phyloP scores from a whole-genome alignment of 2,888 invertebrate genomes.

The Azorinus chamasolen region DNA sequence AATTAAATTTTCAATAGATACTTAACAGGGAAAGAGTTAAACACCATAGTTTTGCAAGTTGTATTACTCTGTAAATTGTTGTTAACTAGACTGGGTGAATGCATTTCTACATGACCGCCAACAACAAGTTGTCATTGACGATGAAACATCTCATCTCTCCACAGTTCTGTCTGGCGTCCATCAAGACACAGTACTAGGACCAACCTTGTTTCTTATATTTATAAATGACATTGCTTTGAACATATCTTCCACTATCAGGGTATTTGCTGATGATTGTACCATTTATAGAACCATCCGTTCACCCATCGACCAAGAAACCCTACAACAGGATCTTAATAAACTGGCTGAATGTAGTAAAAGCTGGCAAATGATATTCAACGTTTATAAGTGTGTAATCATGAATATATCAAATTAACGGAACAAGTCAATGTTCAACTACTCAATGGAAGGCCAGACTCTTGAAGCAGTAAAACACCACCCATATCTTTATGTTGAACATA shows the following conservation, averaged over 20 bases:
- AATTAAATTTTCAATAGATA: too few species aligned
- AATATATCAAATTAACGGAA: slow-evolving; percentile 23
- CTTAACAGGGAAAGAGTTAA: too few species aligned
- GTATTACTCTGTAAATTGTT: too few species aligned
- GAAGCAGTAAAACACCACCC: slow-evolving; percentile 7
- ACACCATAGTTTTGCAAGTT: too few species aligned
- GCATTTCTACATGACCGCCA: slow-evolving; percentile 6
- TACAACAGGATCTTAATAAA: not conserved
- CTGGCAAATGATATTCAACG: slow-evolving; percentile 35
- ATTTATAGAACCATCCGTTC: slow-evolving; percentile 4
- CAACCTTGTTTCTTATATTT: slow-evolving; percentile 7
- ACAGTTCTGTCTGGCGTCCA: not conserved
- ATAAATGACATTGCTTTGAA: slow-evolving; percentile 28
- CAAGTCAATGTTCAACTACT: not conserved
- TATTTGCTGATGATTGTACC: slow-evolving; percentile 2
- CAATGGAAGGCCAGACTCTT: slow-evolving; percentile 2
- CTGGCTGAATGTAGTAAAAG: not conserved
- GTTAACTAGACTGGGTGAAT: slow-evolving; percentile 2
- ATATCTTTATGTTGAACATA: slow-evolving; percentile 11
- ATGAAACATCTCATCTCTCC: not conserved
- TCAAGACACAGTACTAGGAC: too few species aligned
- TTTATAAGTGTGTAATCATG: slow-evolving; percentile 25
- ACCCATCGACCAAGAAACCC: too few species aligned
- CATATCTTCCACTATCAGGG: slow-evolving; percentile 16
- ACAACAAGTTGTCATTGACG: slow-evolving; percentile 17